Percentiles rank a stretch among this genome's conserved stretches.
Evolutionary conservation across 2,113 vertebrate species (phyloP).

Genomic region (Channa argus): DNA sequence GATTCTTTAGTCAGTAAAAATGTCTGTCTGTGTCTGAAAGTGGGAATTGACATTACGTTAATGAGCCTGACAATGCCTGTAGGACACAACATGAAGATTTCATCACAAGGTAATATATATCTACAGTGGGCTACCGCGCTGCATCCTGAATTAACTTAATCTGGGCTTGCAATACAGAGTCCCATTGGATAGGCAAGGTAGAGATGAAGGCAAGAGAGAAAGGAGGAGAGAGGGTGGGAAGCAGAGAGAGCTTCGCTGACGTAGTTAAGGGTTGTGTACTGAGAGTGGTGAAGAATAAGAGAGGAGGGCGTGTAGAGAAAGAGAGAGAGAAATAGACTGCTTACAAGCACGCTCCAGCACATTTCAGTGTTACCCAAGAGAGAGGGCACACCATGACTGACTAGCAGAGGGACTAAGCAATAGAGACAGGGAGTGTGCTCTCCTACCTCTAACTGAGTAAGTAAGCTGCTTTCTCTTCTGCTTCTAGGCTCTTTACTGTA

Average conservation of each 20-base stretch:
- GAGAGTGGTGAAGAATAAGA: constrained; percentile 71
- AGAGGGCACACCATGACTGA: constrained; percentile 82
- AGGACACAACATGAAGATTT: background rate
- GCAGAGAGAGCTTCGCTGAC: constrained; percentile 71
- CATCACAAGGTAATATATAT: background rate
- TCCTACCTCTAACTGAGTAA: constrained; percentile 83
- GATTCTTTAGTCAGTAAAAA: background rate
- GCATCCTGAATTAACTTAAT: constrained; percentile 56
- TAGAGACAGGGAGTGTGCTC: constrained; percentile 73
- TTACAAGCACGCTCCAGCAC: constrained; percentile 78
- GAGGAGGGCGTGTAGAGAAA: constrained; percentile 49
- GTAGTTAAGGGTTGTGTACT: constrained; percentile 71
- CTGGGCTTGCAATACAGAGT: constrained; percentile 18
- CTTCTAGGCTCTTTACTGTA: constrained; percentile 43
- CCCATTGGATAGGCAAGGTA: constrained; percentile 43
- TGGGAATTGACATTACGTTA: background rate
- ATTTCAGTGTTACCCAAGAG: constrained; percentile 82
- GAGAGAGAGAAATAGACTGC: constrained; percentile 72
- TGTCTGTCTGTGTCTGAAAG: background rate
- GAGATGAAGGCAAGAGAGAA: constrained; percentile 42
- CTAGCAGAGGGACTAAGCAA: constrained; percentile 68
- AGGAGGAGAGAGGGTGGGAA: constrained; percentile 58
- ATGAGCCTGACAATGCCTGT: background rate
- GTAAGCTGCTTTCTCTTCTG: constrained; percentile 66
- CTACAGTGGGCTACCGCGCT: background rate